Conservation (phyloP, 2,888 invertebrate genomes). For the Antheraea assamensis region DNA sequence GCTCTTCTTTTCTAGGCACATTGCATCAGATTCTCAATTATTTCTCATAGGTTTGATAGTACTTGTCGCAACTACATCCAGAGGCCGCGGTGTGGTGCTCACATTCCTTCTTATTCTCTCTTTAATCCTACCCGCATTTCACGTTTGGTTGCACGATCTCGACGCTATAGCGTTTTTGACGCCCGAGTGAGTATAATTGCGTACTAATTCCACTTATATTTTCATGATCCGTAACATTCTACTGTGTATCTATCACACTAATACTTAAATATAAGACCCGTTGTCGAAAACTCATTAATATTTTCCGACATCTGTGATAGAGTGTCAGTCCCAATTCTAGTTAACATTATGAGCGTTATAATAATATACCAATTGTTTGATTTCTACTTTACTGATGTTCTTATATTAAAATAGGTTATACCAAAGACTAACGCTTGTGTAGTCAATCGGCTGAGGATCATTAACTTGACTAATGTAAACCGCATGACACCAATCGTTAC, state of each 20-base stretch:
- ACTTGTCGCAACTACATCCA: conserved; percentile 28
- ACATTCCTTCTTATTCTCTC: neutral
- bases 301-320: too few relatives aligned
- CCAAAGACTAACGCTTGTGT: too few relatives aligned
- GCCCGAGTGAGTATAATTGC: neutral
- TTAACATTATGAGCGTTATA: too few relatives aligned
- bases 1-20: conserved; percentile 37
- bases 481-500: too few relatives aligned
- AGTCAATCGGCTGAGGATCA: too few relatives aligned
- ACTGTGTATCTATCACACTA: neutral
- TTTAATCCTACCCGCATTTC: neutral
- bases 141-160: conserved; percentile 38
- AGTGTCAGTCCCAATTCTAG: too few relatives aligned
- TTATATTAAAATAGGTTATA: too few relatives aligned
- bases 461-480: too few relatives aligned
- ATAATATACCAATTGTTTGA: too few relatives aligned
- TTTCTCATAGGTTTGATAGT: conserved; percentile 40
- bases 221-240: neutral
- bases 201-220: neutral
- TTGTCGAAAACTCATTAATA: too few relatives aligned
- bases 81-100: conserved; percentile 21
- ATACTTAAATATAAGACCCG: too few relatives aligned
- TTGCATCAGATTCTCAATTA: conserved; percentile 50
- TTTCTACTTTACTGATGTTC: too few relatives aligned
- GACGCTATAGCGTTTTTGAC: conserved; percentile 39